Base-by-base conservation (phyloP, 2,113 vertebrate species). In the Setophaga kirtlandii region DNA sequence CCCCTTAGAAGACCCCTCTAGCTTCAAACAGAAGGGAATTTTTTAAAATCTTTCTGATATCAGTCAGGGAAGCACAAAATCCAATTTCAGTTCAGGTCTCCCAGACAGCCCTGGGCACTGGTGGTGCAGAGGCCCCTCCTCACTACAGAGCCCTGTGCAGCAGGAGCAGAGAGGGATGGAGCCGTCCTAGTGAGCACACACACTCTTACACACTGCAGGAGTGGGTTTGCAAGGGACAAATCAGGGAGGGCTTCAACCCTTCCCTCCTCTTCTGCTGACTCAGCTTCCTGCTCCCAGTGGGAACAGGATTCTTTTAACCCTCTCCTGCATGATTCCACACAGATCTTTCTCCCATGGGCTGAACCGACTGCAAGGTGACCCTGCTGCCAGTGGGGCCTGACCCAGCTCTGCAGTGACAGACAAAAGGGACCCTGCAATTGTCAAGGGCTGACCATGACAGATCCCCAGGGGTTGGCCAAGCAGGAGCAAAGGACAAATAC, bases 11-110 rank as follows among this genome's bases (percentile, higher is more conserved):
- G 35, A 78, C 5, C 56, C 69, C 52, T 70, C 83, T 78, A 82
- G 22, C 60, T 93, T 85, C 56, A 87, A 78, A 78, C 5, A 78
- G 55, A 87, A 58, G 10, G 39, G 33, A 11, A 1, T 28, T 24
- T 30, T 24, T 67, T 60, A 8, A 10, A 3, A 39, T 78, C 25
- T 81, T 90, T 56, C 67, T 85, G 20, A 64, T 93, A 87, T 92
- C 15, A 33, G 69, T 46, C 77, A 93, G 47, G 79, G 90, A 90
- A 94, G 56, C 88, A 90, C 75, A 82, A 94, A 94, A 93, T 93
- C 23, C 88, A 87, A 12, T 93, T 93, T 95, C 68, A 87, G 15
- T 33, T 80, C 35, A 69, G 68, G 59, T 80, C 31, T 63, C 79
- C 39, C 7, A 4, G 44, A 68, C 19, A 70, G 56, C 67, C 52